Base-by-base conservation (phyloP, 2,888 invertebrate species). In the Callimorpha dominula region DNA sequence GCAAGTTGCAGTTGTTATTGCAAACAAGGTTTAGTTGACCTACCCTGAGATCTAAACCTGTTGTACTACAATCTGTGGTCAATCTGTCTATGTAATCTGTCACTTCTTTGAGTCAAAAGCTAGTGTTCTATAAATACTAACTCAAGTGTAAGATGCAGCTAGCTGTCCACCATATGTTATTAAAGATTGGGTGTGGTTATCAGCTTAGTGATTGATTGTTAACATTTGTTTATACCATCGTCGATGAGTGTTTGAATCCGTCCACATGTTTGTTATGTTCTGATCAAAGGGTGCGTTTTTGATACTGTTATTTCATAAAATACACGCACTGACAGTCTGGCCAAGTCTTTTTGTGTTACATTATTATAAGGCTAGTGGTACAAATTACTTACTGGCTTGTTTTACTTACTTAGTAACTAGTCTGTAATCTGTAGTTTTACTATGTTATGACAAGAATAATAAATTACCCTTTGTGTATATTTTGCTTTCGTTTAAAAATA, bases 201-300 rank as follows among this genome's bases (percentile, higher is more conserved):
- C 74, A 71, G 68, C 60, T 71, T 52, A 60, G 62, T 74, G 74
- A 74, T 74, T 71, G 71, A 75, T 75, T 40, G 49, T 54, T 11
- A 75, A 17, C 40, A 62, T 72, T 69, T 75, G 74, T 75, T 72
- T 72, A 75, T 52, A 68, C 54, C 42, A 43, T 63, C 14, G 54
- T 43, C 31, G 74, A 62, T 52, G 69, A 75, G 71, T 69, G 74
- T 65, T 69, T 69, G 31, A 65, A 74, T 66, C 62, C 71, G 69
- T 75, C n/a, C 68, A 46, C 62, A 54, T 72, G 68, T 68, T 65
- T 71, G 17, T 64, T 68, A 43, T 68, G 46, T 17, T 40, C 17
- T 60, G 63, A 54, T 73, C 65, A 65, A 70, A 74, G 57, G 64
- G 63, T 63, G 63, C 60, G 40, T 63, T 57, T 73, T 73, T 43